Evolutionary conservation across 2,797 vertebrate species (phyloP).

Genomic region (Manis pentadactyla): DNA sequence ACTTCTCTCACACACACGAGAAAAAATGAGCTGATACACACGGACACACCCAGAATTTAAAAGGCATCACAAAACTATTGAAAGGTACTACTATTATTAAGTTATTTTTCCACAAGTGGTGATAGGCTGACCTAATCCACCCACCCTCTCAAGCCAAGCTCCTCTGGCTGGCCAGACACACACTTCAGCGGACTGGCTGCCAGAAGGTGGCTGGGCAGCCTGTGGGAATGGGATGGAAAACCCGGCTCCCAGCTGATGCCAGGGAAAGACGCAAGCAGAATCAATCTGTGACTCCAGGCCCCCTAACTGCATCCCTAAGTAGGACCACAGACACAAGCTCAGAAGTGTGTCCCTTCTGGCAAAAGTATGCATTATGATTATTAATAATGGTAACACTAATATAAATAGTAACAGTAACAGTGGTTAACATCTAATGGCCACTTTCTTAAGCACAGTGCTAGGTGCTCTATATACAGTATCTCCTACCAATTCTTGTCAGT

Average conservation of each 20-base stretch:
- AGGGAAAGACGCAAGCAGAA: not conserved
- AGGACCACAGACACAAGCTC: not conserved
- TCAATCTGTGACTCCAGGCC: not conserved
- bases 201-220: not conserved
- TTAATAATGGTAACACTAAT: not conserved
- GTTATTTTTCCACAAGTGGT: not conserved
- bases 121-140: not conserved
- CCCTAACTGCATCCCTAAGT: not conserved
- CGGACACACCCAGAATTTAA: not conserved
- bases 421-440: conserved; percentile 28
- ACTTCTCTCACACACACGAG: not conserved
- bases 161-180: not conserved
- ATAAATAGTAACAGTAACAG: not conserved
- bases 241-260: not conserved
- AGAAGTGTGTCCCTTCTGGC: not conserved
- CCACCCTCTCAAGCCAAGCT: not conserved
- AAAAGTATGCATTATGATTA: not conserved
- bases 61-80: not conserved
- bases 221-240: not conserved
- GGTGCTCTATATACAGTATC: not conserved
- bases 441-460: not conserved
- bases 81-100: not conserved
- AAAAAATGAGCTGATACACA: not conserved
- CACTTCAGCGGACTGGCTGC: not conserved
- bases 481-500: not conserved